Percentiles rank a stretch among this genome's conserved stretches.
These are phyloP conservation scores for Elmis aenea DNA, from an alignment of 2,888 invertebrate species.

Conservation along the genomic window DNA sequence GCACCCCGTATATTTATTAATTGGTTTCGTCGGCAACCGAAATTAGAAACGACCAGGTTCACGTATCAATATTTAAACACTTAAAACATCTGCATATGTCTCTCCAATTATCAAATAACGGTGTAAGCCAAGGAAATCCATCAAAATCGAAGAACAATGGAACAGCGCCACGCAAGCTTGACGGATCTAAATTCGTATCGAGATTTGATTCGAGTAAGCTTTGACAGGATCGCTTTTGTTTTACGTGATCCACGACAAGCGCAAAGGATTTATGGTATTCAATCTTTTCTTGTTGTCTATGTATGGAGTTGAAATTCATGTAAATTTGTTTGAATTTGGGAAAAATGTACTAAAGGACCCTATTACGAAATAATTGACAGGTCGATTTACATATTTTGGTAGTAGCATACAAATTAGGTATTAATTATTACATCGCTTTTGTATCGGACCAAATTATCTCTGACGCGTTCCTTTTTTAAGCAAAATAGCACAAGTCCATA, in stretches of 20 bases:
- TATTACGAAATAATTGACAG: too few relatives aligned
- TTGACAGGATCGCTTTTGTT: conserved; percentile 44
- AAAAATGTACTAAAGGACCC: too few relatives aligned
- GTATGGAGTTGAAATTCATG: conserved; percentile 8
- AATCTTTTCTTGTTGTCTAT: conserved; percentile 5
- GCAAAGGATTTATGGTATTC: conserved; percentile 38
- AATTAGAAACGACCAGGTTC: too few relatives aligned
- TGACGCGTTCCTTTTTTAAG: too few relatives aligned
- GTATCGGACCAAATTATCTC: too few relatives aligned
- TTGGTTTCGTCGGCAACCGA: too few relatives aligned
- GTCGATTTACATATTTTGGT: too few relatives aligned
- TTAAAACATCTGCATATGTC: neutral
- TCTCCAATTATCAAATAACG: conserved; percentile 13
- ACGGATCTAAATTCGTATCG: conserved; percentile 42
- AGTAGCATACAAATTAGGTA: too few relatives aligned
- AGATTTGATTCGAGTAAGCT: conserved; percentile 39
- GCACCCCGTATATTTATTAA: too few relatives aligned
- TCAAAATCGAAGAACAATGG: conserved; percentile 44
- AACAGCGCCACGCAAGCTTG: conserved; percentile 35
- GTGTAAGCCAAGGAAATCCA: conserved; percentile 36
- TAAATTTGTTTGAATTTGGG: conserved; percentile 6
- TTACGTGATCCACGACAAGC: conserved; percentile 40
- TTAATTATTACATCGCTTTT: too few relatives aligned
- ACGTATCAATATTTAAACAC: too few relatives aligned
- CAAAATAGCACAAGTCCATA: too few relatives aligned